Conservation (phyloP, 1,140 invertebrate species). For the Charaxes varanes region DNA sequence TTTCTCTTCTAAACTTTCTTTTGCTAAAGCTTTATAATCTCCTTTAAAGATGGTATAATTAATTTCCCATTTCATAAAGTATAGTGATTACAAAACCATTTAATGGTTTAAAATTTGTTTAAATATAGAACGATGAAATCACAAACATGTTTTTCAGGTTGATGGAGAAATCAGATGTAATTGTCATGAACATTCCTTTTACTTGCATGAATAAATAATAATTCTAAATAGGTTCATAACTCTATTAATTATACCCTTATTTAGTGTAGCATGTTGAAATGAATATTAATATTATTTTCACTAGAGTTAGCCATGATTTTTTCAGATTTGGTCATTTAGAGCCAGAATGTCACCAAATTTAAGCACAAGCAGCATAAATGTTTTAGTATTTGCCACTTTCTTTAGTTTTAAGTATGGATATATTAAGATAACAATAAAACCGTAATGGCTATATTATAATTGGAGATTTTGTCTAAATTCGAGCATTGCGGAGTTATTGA, state of each 20-base stretch:
- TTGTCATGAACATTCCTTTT: conserved; percentile 20
- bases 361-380: conserved; percentile 12
- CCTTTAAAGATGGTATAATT: background rate
- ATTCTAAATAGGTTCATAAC: conserved; percentile 10
- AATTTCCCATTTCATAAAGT: background rate
- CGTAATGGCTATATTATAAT: no score
- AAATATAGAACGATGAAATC: background rate
- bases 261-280: conserved; percentile 16
- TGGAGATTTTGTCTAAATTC: no score
- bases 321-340: conserved; percentile 17
- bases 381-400: no score
- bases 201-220: conserved; percentile 15
- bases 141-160: conserved; percentile 4
- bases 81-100: background rate
- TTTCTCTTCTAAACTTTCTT: background rate
- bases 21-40: conserved; percentile 3
- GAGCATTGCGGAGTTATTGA: no score
- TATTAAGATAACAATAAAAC: no score
- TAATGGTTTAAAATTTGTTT: background rate
- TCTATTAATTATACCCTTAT: conserved; percentile 15
- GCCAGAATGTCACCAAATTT: conserved; percentile 19
- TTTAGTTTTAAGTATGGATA: no score
- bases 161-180: conserved; percentile 22
- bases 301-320: conserved; percentile 15
- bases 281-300: conserved; percentile 9